These are phyloP conservation scores for Microctenopoma steveboyesi DNA, from an alignment of 2,797 vertebrate species.

Conservation along the genomic window DNA sequence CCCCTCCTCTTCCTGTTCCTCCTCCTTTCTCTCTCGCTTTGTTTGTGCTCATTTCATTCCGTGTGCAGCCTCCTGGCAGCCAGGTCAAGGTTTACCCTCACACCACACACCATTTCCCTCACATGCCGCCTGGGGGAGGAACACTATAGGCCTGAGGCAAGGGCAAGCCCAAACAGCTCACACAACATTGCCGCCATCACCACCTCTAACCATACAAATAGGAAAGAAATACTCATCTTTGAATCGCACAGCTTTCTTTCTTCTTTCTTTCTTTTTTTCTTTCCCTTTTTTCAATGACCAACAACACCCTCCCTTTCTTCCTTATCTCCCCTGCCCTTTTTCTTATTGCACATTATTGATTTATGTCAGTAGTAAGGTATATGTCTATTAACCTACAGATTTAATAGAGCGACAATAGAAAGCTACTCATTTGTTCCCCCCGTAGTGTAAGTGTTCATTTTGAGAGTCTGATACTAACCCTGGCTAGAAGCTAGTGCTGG, in stretches of 20 bases:
- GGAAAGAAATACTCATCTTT: slow-evolving; percentile 59
- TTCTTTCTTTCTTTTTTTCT: slow-evolving; percentile 34
- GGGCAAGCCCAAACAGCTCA: slow-evolving; percentile 87
- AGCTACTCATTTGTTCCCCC: slow-evolving; percentile 80
- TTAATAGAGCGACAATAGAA: slow-evolving; percentile 82
- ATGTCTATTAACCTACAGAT: slow-evolving; percentile 81
- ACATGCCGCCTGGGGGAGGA: slow-evolving; percentile 90
- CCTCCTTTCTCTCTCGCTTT: slow-evolving; percentile 64
- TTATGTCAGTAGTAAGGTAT: slow-evolving; percentile 77
- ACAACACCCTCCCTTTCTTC: slow-evolving; percentile 16
- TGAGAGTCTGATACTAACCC: slow-evolving; percentile 99
- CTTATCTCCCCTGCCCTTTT: slow-evolving; percentile 37
- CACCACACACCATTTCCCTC: slow-evolving; percentile 93
- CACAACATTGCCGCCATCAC: slow-evolving; percentile 74
- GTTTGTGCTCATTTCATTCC: slow-evolving; percentile 82
- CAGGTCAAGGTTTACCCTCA: slow-evolving; percentile 97
- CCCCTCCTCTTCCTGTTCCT: slow-evolving; percentile 25
- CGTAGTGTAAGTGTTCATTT: slow-evolving; percentile 93
- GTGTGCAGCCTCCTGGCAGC: slow-evolving; percentile 88
- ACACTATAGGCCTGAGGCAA: slow-evolving; percentile 92
- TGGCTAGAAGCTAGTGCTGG: slow-evolving; percentile 98
- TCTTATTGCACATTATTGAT: slow-evolving; percentile 78
- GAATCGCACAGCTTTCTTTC: slow-evolving; percentile 53
- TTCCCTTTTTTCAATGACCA: neutral
- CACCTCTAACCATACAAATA: slow-evolving; percentile 68